Percentiles rank a stretch among this genome's conserved stretches.
Evolutionary conservation across 2,888 invertebrate genomes (phyloP).

Genomic region (Drosophila testacea): DNA sequence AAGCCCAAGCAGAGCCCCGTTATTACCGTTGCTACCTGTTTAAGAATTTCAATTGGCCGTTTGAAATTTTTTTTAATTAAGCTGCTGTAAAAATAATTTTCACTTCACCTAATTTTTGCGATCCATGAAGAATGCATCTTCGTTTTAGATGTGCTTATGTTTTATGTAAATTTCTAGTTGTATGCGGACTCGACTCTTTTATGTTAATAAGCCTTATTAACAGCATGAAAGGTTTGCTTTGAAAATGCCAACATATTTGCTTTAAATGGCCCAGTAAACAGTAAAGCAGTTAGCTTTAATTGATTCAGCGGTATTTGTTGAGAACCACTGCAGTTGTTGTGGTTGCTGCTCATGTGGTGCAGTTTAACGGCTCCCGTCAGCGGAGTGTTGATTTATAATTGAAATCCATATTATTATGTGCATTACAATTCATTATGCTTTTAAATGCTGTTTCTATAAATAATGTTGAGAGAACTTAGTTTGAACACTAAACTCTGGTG

Average conservation of each 20-base stretch:
- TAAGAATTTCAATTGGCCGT: constrained; percentile 49
- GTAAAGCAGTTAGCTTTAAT: constrained; percentile 71
- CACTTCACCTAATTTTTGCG: constrained; percentile 71
- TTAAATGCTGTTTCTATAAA: constrained; percentile 36
- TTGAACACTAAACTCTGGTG: not conserved
- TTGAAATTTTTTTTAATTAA: constrained; percentile 64
- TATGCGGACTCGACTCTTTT: constrained; percentile 27
- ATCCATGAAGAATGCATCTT: constrained; percentile 43
- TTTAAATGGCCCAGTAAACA: constrained; percentile 75
- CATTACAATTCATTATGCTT: constrained; percentile 10
- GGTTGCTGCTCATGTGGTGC: constrained; percentile 33
- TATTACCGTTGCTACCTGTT: constrained; percentile 53
- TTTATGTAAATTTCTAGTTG: constrained; percentile 51
- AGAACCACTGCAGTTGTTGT: constrained; percentile 6
- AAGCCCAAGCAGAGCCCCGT: constrained; percentile 54
- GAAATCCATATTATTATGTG: constrained; percentile 27
- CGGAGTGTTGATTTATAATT: constrained; percentile 40
- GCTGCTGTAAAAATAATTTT: constrained; percentile 64
- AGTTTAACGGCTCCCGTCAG: constrained; percentile 32
- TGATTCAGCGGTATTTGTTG: constrained; percentile 53
- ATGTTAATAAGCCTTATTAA: constrained; percentile 68
- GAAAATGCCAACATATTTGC: constrained; percentile 49
- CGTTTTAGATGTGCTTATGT: constrained; percentile 8
- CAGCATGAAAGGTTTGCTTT: constrained; percentile 71
- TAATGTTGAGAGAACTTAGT: constrained; percentile 5